Evolutionary conservation across 1,140 invertebrate genomes (phyloP), one percentile per base, ranked within the genome.

Genomic region (Sycophila sp.): DNA sequence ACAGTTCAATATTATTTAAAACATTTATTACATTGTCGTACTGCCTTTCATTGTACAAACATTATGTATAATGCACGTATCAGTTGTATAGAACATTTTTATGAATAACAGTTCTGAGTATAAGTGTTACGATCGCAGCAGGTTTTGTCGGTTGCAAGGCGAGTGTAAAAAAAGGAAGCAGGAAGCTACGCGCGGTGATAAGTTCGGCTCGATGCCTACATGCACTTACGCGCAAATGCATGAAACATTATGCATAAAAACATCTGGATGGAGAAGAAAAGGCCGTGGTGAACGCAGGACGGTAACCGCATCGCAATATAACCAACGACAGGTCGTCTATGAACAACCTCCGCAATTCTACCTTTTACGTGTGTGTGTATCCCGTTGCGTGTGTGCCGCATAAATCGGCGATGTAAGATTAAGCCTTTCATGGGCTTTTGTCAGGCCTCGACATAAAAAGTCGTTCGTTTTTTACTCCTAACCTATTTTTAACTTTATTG

Each of bases 311-410:
- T 76, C 56, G 75, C 75, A 77, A 79, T 76, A 79, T 77, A 79
- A 70, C 67, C 42, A 71, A 77, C 76, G 73, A 71, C 77, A 73
- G 70, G 55, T 64, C 73, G 73, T 73, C 77, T 78, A 79, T 77
- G 76, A 79, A 79, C n/a, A n/a, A n/a, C 78, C 77, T 76, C 74
- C 74, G 75, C 79, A 78, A 78, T 80, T 80, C 78, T 79, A 79
- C 78, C 75, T 73, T 69, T 72, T 73, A 64, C 55, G 64, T 71
- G 71, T n/a, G n/a, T n/a, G n/a, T 64, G 70, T 76, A 77, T 76
- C 76, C 73, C 38, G 71, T 74, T 73, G 71, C 73, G 55, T 40
- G 56, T 60, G 19, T 56, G 58, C 42, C 53, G 51, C 34, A 67
- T 67, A 58, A 58, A 67, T 67, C 53, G 53, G 47, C 64, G 64